Evolutionary conservation across 2,113 vertebrate genomes (phyloP), one percentile per base, ranked within the genome.

Genomic region (Vidua macroura): DNA sequence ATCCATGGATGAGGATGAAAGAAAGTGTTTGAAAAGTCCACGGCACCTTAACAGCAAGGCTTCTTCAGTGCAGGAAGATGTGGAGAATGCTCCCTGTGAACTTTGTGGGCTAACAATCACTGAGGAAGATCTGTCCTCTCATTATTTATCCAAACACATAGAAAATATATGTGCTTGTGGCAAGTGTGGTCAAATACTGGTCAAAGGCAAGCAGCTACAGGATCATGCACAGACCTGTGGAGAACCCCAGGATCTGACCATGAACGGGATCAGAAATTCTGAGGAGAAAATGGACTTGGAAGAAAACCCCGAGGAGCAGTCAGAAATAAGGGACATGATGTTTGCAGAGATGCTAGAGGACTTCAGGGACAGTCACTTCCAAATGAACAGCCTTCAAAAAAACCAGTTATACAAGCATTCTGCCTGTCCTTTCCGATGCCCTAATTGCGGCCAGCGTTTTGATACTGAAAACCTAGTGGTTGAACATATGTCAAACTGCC

Each of bases 81-180:
- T 91, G 6, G 97, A 98, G 63, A 97, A 97, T 0, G 88, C 96
- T 14, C 98, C 99, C 11, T 99, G 99, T 63, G 99, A 99, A 96
- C 96, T 99, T 25, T 99, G 99, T 25, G 99, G 99, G 3, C 95
- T 98, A 62, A 97, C 98, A 9, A 95, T 99, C 74, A 98, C 98
- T 0, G 99, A 99, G 86, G 99, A 99, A 88, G 98, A 99, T 89
- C 97, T 98, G 88, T 99, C 99, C 1, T 98, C 98, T 73, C 99
- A 99, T 97, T 99, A 99, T 95, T 98, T 99, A 93, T 98, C 99
- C 95, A 98, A 98, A 95, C 99, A 99, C 97, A 98, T 99, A 96
- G 99, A 99, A 81, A 99, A 99, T 84, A 99, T 99, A 91, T 99
- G 99, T 27, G 99, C 99, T 5, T 99, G 99, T 48, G 99, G 99